Conservation (phyloP, 2,888 invertebrate genomes). For the Sarcophaga caerulescens region DNA sequence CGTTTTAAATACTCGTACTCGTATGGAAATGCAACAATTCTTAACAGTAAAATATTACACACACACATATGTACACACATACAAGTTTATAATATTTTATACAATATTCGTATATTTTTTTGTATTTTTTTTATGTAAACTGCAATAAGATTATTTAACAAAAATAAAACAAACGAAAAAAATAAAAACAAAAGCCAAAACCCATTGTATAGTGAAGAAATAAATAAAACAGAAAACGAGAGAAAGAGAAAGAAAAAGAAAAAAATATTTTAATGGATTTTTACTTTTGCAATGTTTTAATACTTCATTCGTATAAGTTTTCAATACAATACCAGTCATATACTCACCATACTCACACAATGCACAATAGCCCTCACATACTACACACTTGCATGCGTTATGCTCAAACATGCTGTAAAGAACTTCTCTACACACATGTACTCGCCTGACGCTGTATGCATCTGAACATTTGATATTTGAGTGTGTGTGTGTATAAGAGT, state of each 20-base stretch:
- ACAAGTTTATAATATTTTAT: background rate
- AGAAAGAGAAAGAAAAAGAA: no score
- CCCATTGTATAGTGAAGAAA: background rate
- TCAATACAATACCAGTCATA: slow-evolving; percentile 26
- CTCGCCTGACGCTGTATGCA: background rate
- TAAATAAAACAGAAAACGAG: background rate
- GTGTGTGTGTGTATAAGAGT: background rate
- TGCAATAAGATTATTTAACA: slow-evolving; percentile 33
- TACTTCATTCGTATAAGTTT: slow-evolving; percentile 47
- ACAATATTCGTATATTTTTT: slow-evolving; percentile 2
- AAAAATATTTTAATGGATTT: slow-evolving; percentile 59
- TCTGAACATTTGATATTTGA: background rate
- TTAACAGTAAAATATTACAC: background rate
- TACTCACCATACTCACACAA: background rate
- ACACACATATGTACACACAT: background rate
- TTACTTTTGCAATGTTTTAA: slow-evolving; percentile 43
- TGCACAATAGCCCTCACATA: background rate
- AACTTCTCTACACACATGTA: background rate
- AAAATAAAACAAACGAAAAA: slow-evolving; percentile 2
- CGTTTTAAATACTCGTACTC: background rate
- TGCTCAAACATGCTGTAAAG: no score
- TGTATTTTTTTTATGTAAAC: slow-evolving; percentile 9
- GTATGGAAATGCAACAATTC: slow-evolving; percentile 8
- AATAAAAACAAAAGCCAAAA: slow-evolving; percentile 21
- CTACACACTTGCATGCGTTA: background rate